These are phyloP conservation scores for Amblyornis subalaris DNA, from an alignment of 2,113 vertebrate species.

Conservation along the genomic window DNA sequence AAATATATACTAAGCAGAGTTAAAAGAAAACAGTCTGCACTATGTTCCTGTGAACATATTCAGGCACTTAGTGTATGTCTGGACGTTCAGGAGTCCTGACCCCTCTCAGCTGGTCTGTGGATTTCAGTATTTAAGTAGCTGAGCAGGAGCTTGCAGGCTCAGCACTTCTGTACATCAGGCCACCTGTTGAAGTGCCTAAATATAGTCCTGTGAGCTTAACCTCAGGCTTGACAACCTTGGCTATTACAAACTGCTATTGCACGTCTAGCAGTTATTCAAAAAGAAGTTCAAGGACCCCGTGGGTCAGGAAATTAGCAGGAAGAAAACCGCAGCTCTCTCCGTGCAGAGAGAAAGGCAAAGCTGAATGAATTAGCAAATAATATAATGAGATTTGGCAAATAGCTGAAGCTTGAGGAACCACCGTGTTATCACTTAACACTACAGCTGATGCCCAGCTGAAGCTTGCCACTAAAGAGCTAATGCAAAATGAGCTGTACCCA, in stretches of 20 bases:
- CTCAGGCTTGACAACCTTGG: background rate
- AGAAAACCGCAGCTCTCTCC: background rate
- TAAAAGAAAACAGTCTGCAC: background rate
- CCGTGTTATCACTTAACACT: rapidly evolving
- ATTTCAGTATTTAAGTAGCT: constrained; percentile 52
- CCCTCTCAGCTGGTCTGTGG: constrained; percentile 1
- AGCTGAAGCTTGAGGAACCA: background rate
- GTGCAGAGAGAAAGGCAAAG: background rate
- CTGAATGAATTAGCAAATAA: constrained; percentile 12
- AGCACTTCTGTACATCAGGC: constrained; percentile 29
- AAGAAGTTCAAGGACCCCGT: background rate
- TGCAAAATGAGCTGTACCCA: background rate
- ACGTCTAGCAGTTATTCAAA: background rate
- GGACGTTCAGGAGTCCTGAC: background rate
- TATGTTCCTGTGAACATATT: background rate
- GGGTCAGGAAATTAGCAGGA: background rate
- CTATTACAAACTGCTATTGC: background rate
- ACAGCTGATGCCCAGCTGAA: background rate
- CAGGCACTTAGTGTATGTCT: background rate
- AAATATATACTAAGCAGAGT: background rate
- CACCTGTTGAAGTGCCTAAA: constrained; percentile 55
- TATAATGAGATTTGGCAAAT: constrained; percentile 12
- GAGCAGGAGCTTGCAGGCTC: constrained; percentile 42
- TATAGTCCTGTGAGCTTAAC: constrained; percentile 33
- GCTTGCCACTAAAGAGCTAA: background rate